A percentile compares a stretch with the other conserved stretches of the same genome.
Conservation (phyloP, 1,140 invertebrate genomes). For the Drosophila simulans region DNA sequence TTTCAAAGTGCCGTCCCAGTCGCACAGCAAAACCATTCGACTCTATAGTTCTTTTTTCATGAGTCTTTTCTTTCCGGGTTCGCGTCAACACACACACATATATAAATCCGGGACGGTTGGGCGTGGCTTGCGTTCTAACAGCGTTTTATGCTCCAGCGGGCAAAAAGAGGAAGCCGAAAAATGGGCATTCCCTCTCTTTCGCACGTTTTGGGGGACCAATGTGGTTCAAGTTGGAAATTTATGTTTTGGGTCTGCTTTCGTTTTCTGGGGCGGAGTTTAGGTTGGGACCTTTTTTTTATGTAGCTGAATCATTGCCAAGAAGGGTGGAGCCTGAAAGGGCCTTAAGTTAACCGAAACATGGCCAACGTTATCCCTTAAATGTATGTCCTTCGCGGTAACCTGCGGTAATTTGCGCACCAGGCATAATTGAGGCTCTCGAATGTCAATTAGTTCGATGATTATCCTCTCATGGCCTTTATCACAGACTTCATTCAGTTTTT, state of each 20-base stretch:
- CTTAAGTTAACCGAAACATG: slow-evolving; percentile 17
- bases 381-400: slow-evolving; percentile 11
- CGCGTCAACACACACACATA: slow-evolving; percentile 35
- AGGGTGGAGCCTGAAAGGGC: slow-evolving; percentile 55
- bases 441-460: slow-evolving; percentile 55
- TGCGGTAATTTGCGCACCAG: slow-evolving; percentile 59
- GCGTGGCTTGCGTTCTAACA: slow-evolving; percentile 74
- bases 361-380: slow-evolving; percentile 25
- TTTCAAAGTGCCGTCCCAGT: slow-evolving; percentile 17
- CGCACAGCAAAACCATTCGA: slow-evolving; percentile 32
- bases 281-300: slow-evolving; percentile 52
- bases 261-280: slow-evolving; percentile 66
- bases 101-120: slow-evolving; percentile 57
- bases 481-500: slow-evolving; percentile 8
- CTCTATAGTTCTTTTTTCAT: slow-evolving; percentile 48
- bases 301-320: slow-evolving; percentile 54
- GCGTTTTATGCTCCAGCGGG: slow-evolving; percentile 54
- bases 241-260: slow-evolving; percentile 47
- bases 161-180: slow-evolving; percentile 56
- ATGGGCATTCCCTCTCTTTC: slow-evolving; percentile 51
- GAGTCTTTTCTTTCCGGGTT: slow-evolving; percentile 64
- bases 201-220: slow-evolving; percentile 45
- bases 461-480: slow-evolving; percentile 24
- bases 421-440: slow-evolving; percentile 41
- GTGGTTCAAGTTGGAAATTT: slow-evolving; percentile 33